A percentile compares a stretch with the other conserved stretches of the same genome.
Evolutionary conservation across 2,797 vertebrate species (phyloP).

Genomic region (Tapirus indicus): DNA sequence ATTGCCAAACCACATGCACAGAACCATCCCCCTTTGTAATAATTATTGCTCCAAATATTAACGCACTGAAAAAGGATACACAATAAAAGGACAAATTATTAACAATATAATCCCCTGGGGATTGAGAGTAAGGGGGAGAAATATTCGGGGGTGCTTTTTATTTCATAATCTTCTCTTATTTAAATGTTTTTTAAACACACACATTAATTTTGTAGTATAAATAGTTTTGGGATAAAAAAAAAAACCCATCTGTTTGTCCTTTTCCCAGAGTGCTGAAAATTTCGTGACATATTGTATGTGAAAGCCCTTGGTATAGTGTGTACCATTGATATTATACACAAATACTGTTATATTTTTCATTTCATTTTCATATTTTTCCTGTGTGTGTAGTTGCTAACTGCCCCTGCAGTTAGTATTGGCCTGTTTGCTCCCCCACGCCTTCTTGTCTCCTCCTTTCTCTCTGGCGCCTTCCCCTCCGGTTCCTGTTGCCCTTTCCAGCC

Average conservation of each 20-base stretch:
- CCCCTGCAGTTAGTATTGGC: fast-evolving
- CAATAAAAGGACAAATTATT: not conserved
- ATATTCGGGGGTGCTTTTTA: not conserved
- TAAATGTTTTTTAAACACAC: conserved; percentile 10
- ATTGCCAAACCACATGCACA: fast-evolving
- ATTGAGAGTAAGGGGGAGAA: not conserved
- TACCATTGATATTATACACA: not conserved
- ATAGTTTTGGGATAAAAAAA: not conserved
- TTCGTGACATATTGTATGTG: fast-evolving
- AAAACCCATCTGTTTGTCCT: not conserved
- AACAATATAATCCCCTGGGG: not conserved
- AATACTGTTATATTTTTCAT: not conserved
- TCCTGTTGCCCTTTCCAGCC: not conserved
- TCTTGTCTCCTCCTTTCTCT: not conserved
- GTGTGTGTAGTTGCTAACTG: no score
- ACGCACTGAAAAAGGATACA: not conserved
- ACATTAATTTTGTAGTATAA: not conserved
- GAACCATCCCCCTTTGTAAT: not conserved
- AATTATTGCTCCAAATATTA: not conserved
- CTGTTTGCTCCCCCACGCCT: not conserved
- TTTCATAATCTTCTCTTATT: not conserved
- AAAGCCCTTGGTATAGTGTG: not conserved
- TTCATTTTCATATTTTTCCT: not conserved
- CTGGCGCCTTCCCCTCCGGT: not conserved
- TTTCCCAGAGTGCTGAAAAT: not conserved